Evolutionary conservation across 1,140 invertebrate genomes (phyloP).

Genomic region (Oppia nitens): DNA sequence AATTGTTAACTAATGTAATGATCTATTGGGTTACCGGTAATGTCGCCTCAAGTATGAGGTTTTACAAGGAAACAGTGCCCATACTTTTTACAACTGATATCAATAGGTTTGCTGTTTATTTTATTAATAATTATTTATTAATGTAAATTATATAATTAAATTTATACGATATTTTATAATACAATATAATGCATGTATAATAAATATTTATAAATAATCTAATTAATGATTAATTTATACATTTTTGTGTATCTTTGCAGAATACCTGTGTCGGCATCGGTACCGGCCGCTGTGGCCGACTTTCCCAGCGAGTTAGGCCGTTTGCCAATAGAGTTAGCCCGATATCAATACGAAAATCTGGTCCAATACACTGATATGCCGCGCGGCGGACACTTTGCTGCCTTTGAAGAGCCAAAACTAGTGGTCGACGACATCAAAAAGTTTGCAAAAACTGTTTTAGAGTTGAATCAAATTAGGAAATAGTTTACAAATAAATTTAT

Average conservation of each 20-base stretch:
- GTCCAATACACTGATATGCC: conserved; percentile 25
- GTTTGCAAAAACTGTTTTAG: conserved; percentile 10
- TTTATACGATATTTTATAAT: too few relatives aligned
- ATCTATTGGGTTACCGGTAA: conserved; percentile 62
- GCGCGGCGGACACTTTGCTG: conserved; percentile 65
- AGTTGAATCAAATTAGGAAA: too few relatives aligned
- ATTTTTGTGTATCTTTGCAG: not conserved
- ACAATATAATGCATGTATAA: too few relatives aligned
- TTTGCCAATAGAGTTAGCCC: conserved; percentile 19
- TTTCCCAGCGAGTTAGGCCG: conserved; percentile 29
- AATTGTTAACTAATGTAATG: conserved; percentile 72
- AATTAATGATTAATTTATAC: conserved; percentile 2
- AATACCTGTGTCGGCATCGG: conserved; percentile 21
- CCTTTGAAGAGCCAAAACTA: conserved; percentile 48
- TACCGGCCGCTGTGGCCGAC: conserved; percentile 29
- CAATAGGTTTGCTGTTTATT: not conserved
- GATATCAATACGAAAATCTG: conserved; percentile 22
- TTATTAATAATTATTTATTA: not conserved
- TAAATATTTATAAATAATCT: too few relatives aligned
- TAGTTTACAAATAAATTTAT: too few relatives aligned
- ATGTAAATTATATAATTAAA: not conserved
- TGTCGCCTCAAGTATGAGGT: conserved; percentile 52
- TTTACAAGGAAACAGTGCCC: conserved; percentile 45
- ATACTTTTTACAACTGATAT: conserved; percentile 40
- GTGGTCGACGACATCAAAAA: conserved; percentile 5